Evolutionary conservation across 2,113 vertebrate genomes (phyloP), one percentile per base, ranked within the genome.

Genomic region (Zosterops lateralis): DNA sequence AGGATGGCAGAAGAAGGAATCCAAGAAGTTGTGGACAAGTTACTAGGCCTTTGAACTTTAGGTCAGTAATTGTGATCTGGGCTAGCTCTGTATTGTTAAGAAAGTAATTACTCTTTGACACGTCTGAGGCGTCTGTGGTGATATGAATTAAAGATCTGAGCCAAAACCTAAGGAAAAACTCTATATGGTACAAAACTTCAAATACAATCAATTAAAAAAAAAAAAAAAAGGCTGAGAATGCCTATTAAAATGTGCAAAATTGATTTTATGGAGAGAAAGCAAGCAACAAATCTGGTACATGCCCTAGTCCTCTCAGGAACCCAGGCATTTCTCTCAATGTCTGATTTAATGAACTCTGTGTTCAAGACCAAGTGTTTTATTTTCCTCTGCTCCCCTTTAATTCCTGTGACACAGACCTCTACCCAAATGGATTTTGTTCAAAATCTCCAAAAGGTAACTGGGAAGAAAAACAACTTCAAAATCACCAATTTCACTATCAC

Each of bases 201-300:
- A 82, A 82, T 50, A 31, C 9, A 68, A 89, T 87, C 73, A 82
- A 92, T 96, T 81, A 89, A 76, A 76, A 67, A 29, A 34, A 34
- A 34, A 34, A 34, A 34, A 89, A 89, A 72, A 90, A 81, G 58
- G 17, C 44, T 89, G 83, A 89, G 66, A 89, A 50, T 78, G 65
- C 10, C 25, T 68, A 92, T 91, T 91, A 92, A 78, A 89, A 91
- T 68, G 81, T 91, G 66, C 3, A 92, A 92, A 84, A 78, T 75
- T 75, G 89, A 92, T 84, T 78, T 93, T 86, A 62, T 47, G 20
- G 65, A 54, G 28, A 78, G 57, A 95, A 95, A 84, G 84, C 58
- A 89, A 70, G 84, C 58, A 89, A 70, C 40, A 75, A 47, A 79
- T 36, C 28, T 48, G 31, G 24, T 87, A 45, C 36, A 5, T 7